Conservation (phyloP, 2,113 vertebrate species). For the Sapajus apella region DNA sequence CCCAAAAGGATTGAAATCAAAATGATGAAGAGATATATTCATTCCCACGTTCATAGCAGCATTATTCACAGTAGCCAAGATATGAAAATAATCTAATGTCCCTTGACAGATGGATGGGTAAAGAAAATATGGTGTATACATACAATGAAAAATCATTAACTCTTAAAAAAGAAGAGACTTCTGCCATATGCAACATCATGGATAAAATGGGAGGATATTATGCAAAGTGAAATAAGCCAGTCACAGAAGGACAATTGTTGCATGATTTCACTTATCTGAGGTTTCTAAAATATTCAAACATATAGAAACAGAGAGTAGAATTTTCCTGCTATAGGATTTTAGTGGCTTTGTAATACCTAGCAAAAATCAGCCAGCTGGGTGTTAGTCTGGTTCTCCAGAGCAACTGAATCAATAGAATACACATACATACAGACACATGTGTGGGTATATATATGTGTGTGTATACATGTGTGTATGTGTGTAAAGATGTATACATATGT, state of each 20-base stretch:
- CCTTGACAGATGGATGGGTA: too few relatives aligned
- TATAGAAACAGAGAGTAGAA: background rate
- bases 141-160: background rate
- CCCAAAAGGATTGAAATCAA: background rate
- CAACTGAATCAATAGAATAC: background rate
- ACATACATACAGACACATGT: background rate
- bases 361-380: background rate
- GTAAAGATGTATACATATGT: too few relatives aligned
- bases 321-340: background rate
- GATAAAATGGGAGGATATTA: too few relatives aligned
- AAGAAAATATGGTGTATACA: too few relatives aligned
- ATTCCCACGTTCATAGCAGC: fast-evolving
- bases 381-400: background rate
- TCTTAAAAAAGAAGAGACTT: background rate
- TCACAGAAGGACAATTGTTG: background rate
- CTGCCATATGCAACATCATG: background rate
- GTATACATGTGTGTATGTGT: too few relatives aligned
- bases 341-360: background rate
- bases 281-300: background rate
- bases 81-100: too few relatives aligned
- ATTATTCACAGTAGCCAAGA: too few relatives aligned
- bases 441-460: too few relatives aligned
- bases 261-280: background rate
- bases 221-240: background rate
- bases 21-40: background rate